phyloP scores from a whole-genome alignment of 2,797 vertebrate species.

The Argya squamiceps region DNA sequence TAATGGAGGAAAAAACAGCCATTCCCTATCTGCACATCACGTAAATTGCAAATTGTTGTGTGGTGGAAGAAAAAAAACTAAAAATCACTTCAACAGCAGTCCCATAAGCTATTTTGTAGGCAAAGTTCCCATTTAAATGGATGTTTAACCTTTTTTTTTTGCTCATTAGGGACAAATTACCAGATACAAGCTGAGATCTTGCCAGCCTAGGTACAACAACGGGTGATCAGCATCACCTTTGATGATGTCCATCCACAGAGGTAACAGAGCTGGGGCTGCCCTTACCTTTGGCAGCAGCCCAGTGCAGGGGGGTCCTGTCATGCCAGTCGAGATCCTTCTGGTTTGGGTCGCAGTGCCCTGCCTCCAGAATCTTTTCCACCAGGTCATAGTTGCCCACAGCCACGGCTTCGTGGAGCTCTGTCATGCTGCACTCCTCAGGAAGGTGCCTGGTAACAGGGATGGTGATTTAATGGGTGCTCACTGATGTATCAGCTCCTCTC shows the following conservation, averaged over 20 bases:
- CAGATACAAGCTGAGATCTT: background rate
- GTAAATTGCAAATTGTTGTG: background rate
- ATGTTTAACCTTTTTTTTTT: background rate
- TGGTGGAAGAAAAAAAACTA: background rate
- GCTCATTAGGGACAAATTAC: background rate
- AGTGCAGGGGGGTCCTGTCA: conserved; percentile 87
- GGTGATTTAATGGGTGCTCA: rapidly evolving
- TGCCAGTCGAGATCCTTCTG: conserved; percentile 88
- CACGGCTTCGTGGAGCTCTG: conserved; percentile 88
- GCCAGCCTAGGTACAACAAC: background rate
- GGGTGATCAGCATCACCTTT: background rate
- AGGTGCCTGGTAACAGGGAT: background rate
- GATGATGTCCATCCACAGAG: rapidly evolving
- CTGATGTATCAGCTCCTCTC: background rate
- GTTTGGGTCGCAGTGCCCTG: conserved; percentile 82
- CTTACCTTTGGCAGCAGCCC: conserved; percentile 88
- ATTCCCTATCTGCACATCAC: background rate
- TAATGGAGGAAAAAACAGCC: background rate
- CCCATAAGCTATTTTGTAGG: background rate
- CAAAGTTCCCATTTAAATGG: background rate
- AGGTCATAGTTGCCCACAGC: conserved; percentile 78
- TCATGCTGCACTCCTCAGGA: conserved; percentile 71
- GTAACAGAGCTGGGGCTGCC: background rate
- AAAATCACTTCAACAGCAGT: background rate
- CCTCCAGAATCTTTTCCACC: conserved; percentile 79